These are phyloP conservation scores for Hyposoter dolosus DNA, from an alignment of 2,888 invertebrate species.

Conservation along the genomic window DNA sequence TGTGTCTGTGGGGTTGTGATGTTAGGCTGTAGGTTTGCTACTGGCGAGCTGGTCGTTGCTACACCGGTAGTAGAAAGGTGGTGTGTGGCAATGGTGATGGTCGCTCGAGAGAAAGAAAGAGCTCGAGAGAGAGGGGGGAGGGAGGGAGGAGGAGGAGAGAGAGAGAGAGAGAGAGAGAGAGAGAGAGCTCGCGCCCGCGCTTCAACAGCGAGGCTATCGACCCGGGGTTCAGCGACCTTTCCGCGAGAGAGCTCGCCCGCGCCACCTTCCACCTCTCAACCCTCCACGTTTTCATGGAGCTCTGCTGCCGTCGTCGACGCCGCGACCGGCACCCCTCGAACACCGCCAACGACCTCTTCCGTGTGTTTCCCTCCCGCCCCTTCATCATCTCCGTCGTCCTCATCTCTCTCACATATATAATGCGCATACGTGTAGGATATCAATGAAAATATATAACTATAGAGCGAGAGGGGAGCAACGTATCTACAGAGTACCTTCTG, in stretches of 20 bases:
- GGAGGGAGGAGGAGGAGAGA: slow-evolving; percentile 49
- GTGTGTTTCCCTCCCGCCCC: slow-evolving; percentile 55
- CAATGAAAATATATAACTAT: slow-evolving; percentile 1
- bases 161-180: slow-evolving; percentile 56
- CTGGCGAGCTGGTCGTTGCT: slow-evolving; percentile 55
- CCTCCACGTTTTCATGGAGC: slow-evolving; percentile 55
- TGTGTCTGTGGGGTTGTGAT: slow-evolving; percentile 75
- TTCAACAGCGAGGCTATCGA: slow-evolving; percentile 80
- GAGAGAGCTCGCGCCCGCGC: slow-evolving; percentile 63
- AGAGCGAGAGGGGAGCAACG: slow-evolving; percentile 14
- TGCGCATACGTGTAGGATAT: slow-evolving; percentile 16
- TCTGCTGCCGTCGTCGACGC: slow-evolving; percentile 54
- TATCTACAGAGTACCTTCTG: slow-evolving; percentile 6
- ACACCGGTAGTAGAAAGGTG: slow-evolving; percentile 55
- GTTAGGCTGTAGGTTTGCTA: slow-evolving; percentile 66
- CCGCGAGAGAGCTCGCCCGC: slow-evolving; percentile 70
- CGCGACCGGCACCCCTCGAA: slow-evolving; percentile 67
- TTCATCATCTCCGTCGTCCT: slow-evolving; percentile 61
- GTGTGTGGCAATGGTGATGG: slow-evolving; percentile 36
- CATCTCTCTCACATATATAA: slow-evolving; percentile 53
- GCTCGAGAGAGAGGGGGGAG: slow-evolving; percentile 17
- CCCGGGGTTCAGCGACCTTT: slow-evolving; percentile 82
- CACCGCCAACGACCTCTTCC: slow-evolving; percentile 71
- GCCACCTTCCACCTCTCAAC: slow-evolving; percentile 75
- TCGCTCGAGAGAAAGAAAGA: background rate